These are phyloP conservation scores for Euwallacea fornicatus DNA, from an alignment of 1,140 invertebrate genomes.

Conservation along the genomic window DNA sequence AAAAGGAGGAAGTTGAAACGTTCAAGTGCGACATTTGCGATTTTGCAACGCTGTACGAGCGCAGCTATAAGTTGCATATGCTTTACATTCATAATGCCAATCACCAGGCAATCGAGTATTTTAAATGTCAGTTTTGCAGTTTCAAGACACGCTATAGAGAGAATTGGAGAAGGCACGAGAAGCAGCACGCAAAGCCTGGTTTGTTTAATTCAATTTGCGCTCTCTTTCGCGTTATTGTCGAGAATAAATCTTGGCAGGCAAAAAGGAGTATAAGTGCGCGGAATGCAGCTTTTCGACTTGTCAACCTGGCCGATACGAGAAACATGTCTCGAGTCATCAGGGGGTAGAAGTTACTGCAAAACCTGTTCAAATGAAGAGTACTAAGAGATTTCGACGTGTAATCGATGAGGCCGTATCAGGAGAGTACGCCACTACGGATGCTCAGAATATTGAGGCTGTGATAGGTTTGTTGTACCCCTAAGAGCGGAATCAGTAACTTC, in stretches of 20 bases:
- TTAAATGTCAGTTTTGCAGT: slow-evolving; percentile 23
- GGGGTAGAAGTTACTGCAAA: too few species aligned
- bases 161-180: slow-evolving; percentile 27
- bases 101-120: slow-evolving; percentile 24
- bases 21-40: slow-evolving; percentile 21
- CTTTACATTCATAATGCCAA: slow-evolving; percentile 23
- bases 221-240: not conserved
- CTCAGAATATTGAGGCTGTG: too few species aligned
- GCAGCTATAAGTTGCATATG: slow-evolving; percentile 18
- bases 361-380: too few species aligned
- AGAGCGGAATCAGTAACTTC: too few species aligned
- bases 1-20: slow-evolving; percentile 23
- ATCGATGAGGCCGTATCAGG: too few species aligned
- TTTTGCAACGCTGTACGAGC: slow-evolving; percentile 22
- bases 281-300: slow-evolving; percentile 22
- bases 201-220: slow-evolving; percentile 4
- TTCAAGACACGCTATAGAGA: slow-evolving; percentile 23
- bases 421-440: too few species aligned
- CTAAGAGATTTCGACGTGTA: too few species aligned
- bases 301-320: slow-evolving; percentile 20
- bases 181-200: slow-evolving; percentile 12
- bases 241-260: not conserved
- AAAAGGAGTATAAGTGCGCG: not conserved
- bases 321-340: not conserved
- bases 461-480: too few species aligned